phyloP scores from a whole-genome alignment of 2,888 invertebrate genomes.

The Tipula confusa region DNA sequence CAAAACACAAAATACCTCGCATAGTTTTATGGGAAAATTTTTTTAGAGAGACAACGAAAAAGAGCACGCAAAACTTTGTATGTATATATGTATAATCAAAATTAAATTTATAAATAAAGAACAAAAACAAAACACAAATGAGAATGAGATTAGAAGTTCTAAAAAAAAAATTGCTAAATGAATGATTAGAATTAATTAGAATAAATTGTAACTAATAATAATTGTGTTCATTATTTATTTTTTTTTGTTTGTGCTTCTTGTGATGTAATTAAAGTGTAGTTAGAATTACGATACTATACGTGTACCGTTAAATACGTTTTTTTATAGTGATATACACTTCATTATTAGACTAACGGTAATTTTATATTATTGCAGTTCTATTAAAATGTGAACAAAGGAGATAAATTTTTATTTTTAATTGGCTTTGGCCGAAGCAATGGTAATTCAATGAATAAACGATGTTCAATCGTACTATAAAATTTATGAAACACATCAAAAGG shows the following conservation, averaged over 20 bases:
- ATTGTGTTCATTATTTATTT: background rate
- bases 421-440: too few relatives aligned
- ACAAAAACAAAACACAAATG: background rate
- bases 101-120: background rate
- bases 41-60: background rate
- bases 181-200: slow-evolving; percentile 25
- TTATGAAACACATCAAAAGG: too few relatives aligned
- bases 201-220: slow-evolving; percentile 9
- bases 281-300: background rate
- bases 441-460: too few relatives aligned
- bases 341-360: background rate
- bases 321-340: background rate
- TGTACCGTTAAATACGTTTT: background rate
- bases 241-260: background rate
- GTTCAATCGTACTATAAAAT: too few relatives aligned
- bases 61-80: background rate
- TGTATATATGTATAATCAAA: background rate
- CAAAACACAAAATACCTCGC: background rate
- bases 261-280: background rate
- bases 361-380: background rate
- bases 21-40: background rate
- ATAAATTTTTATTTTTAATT: background rate
- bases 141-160: background rate
- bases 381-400: background rate
- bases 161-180: background rate